A percentile compares a stretch with the other conserved stretches of the same genome.
These are phyloP conservation scores for Xiphorhynchus erythropygius DNA, from an alignment of 2,797 vertebrate species.

Conservation along the genomic window DNA sequence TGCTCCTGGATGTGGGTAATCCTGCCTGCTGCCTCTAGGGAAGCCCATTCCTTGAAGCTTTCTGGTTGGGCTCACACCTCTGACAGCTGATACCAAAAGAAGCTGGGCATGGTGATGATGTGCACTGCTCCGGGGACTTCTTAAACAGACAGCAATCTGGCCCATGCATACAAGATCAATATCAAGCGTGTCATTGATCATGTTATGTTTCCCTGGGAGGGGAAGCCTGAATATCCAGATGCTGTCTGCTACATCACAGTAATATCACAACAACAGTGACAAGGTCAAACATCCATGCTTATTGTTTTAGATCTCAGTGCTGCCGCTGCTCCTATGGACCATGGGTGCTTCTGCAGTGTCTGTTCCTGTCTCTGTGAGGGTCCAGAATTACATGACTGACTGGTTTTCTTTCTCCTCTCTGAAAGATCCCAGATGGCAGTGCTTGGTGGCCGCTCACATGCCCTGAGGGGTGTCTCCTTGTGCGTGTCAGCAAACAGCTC, in stretches of 20 bases:
- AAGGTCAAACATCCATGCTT: neutral
- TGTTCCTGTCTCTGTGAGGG: neutral
- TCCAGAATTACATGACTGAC: neutral
- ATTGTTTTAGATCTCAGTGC: neutral
- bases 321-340: neutral
- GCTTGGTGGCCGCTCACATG: neutral
- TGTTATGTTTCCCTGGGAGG: neutral
- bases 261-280: neutral
- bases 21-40: neutral
- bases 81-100: neutral
- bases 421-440: neutral
- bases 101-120: neutral
- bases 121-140: neutral
- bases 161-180: neutral
- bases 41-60: neutral
- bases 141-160: neutral
- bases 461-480: neutral
- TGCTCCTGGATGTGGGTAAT: neutral
- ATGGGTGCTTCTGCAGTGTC: neutral
- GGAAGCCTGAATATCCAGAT: slow-evolving; percentile 12
- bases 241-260: neutral
- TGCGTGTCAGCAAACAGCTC: neutral
- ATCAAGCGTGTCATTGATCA: neutral
- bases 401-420: neutral
- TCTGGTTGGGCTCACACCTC: neutral